phyloP scores from a whole-genome alignment of 2,888 invertebrate genomes.

The Melinaea menophilus region DNA sequence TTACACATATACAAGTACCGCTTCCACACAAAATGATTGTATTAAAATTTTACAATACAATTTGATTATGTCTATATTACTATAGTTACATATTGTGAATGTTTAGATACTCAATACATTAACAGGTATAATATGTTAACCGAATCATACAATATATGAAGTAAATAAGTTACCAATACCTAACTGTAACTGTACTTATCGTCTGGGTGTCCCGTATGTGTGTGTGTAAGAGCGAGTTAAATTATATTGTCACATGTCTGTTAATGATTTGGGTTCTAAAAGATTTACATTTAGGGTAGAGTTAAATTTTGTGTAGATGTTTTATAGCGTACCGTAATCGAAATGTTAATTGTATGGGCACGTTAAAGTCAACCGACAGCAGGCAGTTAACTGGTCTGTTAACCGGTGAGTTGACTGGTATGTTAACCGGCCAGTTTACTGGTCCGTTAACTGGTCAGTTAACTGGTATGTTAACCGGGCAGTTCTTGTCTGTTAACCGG shows the following conservation, averaged over 20 bases:
- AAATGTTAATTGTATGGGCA: conserved; percentile 22
- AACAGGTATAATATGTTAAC: conserved; percentile 15
- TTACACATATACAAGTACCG: background rate
- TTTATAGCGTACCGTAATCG: conserved; percentile 21
- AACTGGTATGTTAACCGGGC: too few relatives aligned
- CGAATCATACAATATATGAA: too few relatives aligned
- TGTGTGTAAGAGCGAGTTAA: background rate
- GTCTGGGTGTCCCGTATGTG: conserved; percentile 24
- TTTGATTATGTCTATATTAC: conserved; percentile 17
- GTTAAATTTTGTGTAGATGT: conserved; percentile 25
- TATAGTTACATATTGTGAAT: conserved; percentile 15
- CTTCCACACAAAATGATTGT: conserved; percentile 6
- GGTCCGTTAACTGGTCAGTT: too few relatives aligned
- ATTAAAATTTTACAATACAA: background rate
- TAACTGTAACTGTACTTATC: background rate
- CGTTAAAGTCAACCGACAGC: background rate
- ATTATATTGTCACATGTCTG: conserved; percentile 11
- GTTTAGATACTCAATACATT: conserved; percentile 29
- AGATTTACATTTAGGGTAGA: conserved; percentile 20
- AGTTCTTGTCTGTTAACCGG: too few relatives aligned
- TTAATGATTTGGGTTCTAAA: conserved; percentile 29
- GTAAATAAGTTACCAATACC: too few relatives aligned
- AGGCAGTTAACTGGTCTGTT: background rate
- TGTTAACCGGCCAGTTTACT: too few relatives aligned
- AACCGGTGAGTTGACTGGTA: too few relatives aligned